Percentiles rank a stretch among this genome's conserved stretches.
Evolutionary conservation across 2,888 invertebrate species (phyloP).

Genomic region (Meliscaeva auricollis): DNA sequence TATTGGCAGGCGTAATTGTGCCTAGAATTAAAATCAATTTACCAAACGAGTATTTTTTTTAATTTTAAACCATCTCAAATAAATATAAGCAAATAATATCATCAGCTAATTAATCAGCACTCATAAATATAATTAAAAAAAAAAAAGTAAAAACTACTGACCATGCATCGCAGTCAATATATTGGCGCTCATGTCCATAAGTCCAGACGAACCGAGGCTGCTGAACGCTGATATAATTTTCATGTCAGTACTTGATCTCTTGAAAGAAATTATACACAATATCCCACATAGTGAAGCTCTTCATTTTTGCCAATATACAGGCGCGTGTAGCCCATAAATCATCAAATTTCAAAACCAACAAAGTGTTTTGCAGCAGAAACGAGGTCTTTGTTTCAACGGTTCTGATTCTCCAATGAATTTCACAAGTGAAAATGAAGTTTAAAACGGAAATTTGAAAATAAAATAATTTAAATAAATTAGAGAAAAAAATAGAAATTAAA

Average conservation of each 20-base stretch:
- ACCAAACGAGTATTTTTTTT: no score
- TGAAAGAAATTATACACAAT: background rate
- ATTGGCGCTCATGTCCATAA: background rate
- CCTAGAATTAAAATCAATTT: no score
- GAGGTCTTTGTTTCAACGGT: background rate
- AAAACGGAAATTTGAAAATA: background rate
- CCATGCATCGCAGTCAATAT: background rate
- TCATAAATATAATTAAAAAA: no score
- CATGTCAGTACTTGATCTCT: conserved; percentile 3
- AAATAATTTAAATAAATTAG: background rate
- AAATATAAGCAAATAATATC: no score
- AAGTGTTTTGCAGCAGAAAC: background rate
- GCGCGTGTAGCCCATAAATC: conserved; percentile 33
- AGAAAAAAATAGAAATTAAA: background rate
- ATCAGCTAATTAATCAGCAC: no score
- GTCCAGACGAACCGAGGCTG: background rate
- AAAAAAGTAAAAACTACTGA: background rate
- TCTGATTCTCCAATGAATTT: conserved; percentile 16
- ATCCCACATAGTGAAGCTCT: background rate
- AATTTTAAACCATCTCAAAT: no score
- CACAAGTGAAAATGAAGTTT: background rate
- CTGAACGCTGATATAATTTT: background rate
- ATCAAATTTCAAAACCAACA: conserved; percentile 31
- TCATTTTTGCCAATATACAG: conserved; percentile 1
- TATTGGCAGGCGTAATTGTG: no score